These are phyloP conservation scores for Panonychus citri DNA, from an alignment of 1,140 invertebrate species.

Conservation along the genomic window DNA sequence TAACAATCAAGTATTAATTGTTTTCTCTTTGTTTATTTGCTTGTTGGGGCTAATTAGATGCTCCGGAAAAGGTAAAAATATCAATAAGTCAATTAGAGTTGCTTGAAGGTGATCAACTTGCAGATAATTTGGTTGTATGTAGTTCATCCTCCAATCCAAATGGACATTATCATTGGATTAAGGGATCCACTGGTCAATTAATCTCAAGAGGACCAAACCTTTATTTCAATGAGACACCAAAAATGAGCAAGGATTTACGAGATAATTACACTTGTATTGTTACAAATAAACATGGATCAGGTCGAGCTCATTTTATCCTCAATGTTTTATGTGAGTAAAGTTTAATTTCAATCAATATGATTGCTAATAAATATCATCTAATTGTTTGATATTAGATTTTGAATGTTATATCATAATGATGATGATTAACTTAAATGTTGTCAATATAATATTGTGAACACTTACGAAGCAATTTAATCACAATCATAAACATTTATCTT, in stretches of 20 bases:
- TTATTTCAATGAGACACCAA: constrained; percentile 24
- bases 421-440: not conserved
- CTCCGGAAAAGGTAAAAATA: constrained; percentile 57
- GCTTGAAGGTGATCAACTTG: constrained; percentile 44
- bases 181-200: not conserved
- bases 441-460: too few relatives aligned
- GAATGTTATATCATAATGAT: too few relatives aligned
- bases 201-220: constrained; percentile 11
- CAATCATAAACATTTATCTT: too few relatives aligned
- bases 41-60: constrained; percentile 32
- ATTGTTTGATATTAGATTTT: too few relatives aligned
- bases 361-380: too few relatives aligned
- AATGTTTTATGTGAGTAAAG: constrained; percentile 52
- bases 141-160: constrained; percentile 44
- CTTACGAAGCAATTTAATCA: too few relatives aligned
- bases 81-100: constrained; percentile 44
- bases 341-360: not conserved
- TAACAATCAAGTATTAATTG: too few relatives aligned
- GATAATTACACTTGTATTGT: constrained; percentile 52
- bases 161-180: constrained; percentile 13
- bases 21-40: too few relatives aligned
- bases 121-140: constrained; percentile 40
- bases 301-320: constrained; percentile 35
- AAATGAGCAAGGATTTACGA: constrained; percentile 10
- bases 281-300: constrained; percentile 43